phyloP scores from a whole-genome alignment of 2,888 invertebrate genomes.

The Stenotaenia linearis region DNA sequence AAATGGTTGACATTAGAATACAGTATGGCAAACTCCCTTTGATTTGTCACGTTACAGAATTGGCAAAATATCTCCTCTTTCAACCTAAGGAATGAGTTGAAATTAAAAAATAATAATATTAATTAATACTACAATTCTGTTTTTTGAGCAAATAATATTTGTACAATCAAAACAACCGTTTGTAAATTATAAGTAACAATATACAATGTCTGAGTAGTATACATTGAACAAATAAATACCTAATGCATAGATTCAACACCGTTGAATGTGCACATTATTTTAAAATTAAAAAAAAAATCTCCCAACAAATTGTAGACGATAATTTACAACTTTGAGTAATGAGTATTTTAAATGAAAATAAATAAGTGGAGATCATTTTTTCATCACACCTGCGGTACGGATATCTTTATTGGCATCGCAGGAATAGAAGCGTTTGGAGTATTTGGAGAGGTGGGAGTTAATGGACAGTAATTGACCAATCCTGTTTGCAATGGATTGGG shows the following conservation, averaged over 20 bases:
- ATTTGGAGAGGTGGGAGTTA: slow-evolving; percentile 28
- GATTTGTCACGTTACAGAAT: not conserved
- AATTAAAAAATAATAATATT: not conserved
- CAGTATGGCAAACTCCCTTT: not conserved
- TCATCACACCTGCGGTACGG: not conserved
- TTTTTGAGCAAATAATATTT: not conserved
- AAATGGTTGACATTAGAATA: not conserved
- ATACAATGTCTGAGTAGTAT: not conserved
- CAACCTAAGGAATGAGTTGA: not conserved
- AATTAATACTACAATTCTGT: not conserved
- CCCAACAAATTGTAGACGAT: not conserved
- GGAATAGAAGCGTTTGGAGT: not conserved
- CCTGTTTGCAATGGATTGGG: not conserved
- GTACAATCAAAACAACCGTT: not conserved
- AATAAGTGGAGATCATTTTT: not conserved
- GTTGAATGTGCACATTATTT: no score
- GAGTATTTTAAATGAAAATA: not conserved
- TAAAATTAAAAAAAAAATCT: not conserved
- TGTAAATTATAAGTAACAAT: not conserved
- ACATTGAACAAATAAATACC: no score
- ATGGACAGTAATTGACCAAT: not conserved
- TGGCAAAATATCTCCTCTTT: not conserved
- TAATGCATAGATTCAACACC: no score
- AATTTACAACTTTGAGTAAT: not conserved
- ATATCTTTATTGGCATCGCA: not conserved